These are phyloP conservation scores for Drosophila pegasa DNA, from an alignment of 2,888 invertebrate genomes.

Conservation along the genomic window DNA sequence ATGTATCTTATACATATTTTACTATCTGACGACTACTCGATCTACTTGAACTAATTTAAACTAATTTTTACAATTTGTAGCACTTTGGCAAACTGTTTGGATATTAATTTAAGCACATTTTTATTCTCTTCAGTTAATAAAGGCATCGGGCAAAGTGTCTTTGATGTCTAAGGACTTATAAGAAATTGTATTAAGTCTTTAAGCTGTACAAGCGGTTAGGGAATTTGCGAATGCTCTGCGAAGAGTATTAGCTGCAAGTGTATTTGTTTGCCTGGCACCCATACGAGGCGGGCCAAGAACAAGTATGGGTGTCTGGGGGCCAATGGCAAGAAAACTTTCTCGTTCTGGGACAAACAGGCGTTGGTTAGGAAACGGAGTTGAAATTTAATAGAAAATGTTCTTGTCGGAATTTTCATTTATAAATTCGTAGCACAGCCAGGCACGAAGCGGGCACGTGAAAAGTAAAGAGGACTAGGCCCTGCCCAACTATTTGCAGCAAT, in stretches of 20 bases:
- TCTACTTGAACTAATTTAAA: too few relatives aligned
- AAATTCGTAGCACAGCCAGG: conserved; percentile 62
- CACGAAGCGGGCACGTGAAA: background rate
- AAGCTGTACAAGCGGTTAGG: background rate
- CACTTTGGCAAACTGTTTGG: too few relatives aligned
- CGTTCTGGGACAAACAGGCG: conserved; percentile 54
- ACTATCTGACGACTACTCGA: too few relatives aligned
- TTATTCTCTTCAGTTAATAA: too few relatives aligned
- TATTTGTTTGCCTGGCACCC: conserved; percentile 49
- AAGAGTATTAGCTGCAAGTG: conserved; percentile 22
- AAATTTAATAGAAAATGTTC: conserved; percentile 82
- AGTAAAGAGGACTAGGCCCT: conserved; percentile 31
- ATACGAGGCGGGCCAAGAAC: conserved; percentile 17
- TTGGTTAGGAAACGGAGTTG: conserved; percentile 57
- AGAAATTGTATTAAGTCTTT: background rate
- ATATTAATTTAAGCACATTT: too few relatives aligned
- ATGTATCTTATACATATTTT: too few relatives aligned
- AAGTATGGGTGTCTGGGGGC: conserved; percentile 31
- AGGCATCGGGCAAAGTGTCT: too few relatives aligned
- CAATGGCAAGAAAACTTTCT: conserved; percentile 76
- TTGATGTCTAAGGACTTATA: background rate
- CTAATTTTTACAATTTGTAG: too few relatives aligned
- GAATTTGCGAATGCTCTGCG: background rate
- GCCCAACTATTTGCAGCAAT: conserved; percentile 62
- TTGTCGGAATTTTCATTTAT: conserved; percentile 82